Base-by-base conservation (phyloP, 2,113 vertebrate genomes). In the Rynchops niger region DNA sequence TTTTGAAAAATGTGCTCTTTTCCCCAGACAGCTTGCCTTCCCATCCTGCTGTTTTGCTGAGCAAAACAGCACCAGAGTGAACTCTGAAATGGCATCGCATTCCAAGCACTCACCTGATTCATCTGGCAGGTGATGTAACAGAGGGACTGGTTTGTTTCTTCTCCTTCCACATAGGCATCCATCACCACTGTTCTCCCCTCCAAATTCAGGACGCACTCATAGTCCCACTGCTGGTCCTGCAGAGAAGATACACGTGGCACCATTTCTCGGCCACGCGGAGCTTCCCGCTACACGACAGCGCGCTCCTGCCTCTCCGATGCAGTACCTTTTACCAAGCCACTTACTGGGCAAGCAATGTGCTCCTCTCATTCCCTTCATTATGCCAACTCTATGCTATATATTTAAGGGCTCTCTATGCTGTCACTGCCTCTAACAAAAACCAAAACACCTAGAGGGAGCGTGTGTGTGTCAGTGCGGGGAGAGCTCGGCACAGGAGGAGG, bases 101-200 rank as follows among this genome's bases (percentile, higher is more conserved):
- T 72, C 36, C 38, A 63, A 90, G 78, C 29, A 81, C 96, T 81
- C 91, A 99, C 99, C 99, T 99, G 98, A 93, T 99, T 98, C 18
- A 98, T 97, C 71, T 98, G 99, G 94, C 99, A 99, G 5, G 98
- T 99, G 97, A 99, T 98, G 19, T 98, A 98, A 92, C 99, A 99
- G 81, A 95, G 95, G 2, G 98, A 98, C 19, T 97, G 98, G n/a
- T 99, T 98, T 62, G 95, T 97, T 53, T 98, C 98, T 34, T 99
- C 98, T 80, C 96, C 95, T 96, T 99, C 98, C 18, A 99, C 98
- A 47, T 97, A 98, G 47, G 99, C 99, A 8, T 99, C 98, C 61
- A 99, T 98, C n/a, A 98, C 98, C 95, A 99, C 98, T n/a, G 98
- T 98, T 16, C 94, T 98, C 8, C 99, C 99, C 84, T 99, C 99